Evolutionary conservation across 2,797 vertebrate genomes (phyloP).

Genomic region (Chaetodon trifasciatus): DNA sequence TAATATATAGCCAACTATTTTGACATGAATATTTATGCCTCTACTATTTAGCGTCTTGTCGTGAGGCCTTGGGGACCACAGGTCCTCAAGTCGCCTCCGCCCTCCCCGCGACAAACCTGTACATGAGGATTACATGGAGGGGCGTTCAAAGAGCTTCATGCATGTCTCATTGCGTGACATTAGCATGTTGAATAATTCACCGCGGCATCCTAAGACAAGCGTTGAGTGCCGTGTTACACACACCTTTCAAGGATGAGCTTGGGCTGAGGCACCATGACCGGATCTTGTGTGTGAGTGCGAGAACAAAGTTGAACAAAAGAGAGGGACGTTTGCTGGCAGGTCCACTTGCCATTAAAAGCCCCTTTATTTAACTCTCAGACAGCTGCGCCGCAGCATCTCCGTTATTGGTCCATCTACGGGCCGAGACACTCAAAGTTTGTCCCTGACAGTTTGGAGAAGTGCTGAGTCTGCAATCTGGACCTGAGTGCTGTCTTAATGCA

Average conservation of each 20-base stretch:
- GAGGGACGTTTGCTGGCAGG: slow-evolving; percentile 48
- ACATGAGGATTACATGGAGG: slow-evolving; percentile 64
- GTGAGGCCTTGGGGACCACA: slow-evolving; percentile 31
- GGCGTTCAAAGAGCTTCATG: slow-evolving; percentile 50
- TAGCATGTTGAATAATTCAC: slow-evolving; percentile 77
- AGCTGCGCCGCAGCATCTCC: slow-evolving; percentile 32
- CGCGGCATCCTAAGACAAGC: slow-evolving; percentile 50
- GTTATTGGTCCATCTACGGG: slow-evolving; percentile 60
- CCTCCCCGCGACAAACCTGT: slow-evolving; percentile 42
- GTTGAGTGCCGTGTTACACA: slow-evolving; percentile 58
- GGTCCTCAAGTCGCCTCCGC: slow-evolving; percentile 39
- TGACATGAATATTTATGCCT: slow-evolving; percentile 79
- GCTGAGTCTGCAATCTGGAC: slow-evolving; percentile 83
- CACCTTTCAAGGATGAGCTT: slow-evolving; percentile 69
- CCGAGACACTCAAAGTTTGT: slow-evolving; percentile 79
- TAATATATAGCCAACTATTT: slow-evolving; percentile 70
- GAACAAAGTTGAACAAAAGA: slow-evolving; percentile 62
- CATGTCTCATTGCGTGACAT: slow-evolving; percentile 74
- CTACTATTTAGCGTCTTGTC: slow-evolving; percentile 64
- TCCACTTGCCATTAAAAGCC: slow-evolving; percentile 74
- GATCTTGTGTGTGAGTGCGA: slow-evolving; percentile 14
- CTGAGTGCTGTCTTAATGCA: slow-evolving; percentile 86
- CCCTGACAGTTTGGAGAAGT: slow-evolving; percentile 79
- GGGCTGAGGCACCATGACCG: slow-evolving; percentile 29
- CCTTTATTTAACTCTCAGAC: slow-evolving; percentile 75